Conservation (phyloP, 2,888 invertebrate species). For the Cryptocheilus praepositus region DNA sequence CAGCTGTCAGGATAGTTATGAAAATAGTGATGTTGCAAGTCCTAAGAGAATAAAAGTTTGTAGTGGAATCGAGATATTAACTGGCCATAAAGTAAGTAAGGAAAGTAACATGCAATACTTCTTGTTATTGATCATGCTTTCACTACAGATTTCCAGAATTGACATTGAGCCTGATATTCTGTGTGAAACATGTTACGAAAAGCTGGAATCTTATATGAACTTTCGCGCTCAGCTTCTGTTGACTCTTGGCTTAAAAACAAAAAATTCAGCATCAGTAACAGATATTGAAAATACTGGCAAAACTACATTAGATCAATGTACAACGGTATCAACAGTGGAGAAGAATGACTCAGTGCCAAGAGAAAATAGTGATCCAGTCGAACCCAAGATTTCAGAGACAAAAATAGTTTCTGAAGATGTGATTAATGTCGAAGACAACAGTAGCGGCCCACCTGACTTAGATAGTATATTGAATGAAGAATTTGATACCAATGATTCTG, state of each 20-base stretch:
- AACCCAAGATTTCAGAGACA: conserved; percentile 12
- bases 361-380: background rate
- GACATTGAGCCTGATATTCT: conserved; percentile 69
- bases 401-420: conserved; percentile 37
- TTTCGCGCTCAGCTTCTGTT: conserved; percentile 38
- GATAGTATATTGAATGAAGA: conserved; percentile 35
- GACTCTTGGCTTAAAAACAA: background rate
- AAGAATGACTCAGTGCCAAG: too few species aligned
- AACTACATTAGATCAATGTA: background rate
- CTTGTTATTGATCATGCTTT: conserved; percentile 1
- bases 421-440: conserved; percentile 50
- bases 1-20: conserved; percentile 16
- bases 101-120: background rate
- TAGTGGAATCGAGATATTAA: conserved; percentile 42
- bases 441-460: conserved; percentile 26
- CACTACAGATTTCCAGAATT: conserved; percentile 69
- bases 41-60: conserved; percentile 34
- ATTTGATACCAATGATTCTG: conserved; percentile 22
- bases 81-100: conserved; percentile 33
- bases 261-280: too few species aligned
- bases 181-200: conserved; percentile 73
- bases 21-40: conserved; percentile 7
- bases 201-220: conserved; percentile 45
- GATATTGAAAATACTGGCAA: too few species aligned
- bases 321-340: background rate